Conservation (phyloP, 2,797 vertebrate genomes). For the Cynodonichthys magdalenae region DNA sequence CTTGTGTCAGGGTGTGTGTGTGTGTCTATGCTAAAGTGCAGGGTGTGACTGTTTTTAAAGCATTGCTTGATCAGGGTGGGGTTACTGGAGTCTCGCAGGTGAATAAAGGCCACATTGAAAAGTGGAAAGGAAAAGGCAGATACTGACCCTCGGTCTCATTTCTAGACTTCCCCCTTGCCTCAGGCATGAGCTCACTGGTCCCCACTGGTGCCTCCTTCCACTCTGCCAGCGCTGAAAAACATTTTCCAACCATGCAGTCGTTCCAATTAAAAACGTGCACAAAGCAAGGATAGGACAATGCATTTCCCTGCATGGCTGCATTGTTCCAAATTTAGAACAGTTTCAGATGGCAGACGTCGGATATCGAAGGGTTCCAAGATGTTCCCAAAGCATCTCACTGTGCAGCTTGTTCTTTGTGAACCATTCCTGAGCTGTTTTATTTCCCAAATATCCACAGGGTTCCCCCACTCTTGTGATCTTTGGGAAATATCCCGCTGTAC, state of each 20-base stretch:
- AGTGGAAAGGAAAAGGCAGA: constrained; percentile 48
- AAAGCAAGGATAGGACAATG: constrained; percentile 11
- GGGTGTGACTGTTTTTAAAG: constrained; percentile 79
- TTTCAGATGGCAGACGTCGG: constrained; percentile 33
- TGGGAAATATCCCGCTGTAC: constrained; percentile 42
- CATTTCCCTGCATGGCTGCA: constrained; percentile 17
- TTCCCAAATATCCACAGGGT: constrained; percentile 54
- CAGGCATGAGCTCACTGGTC: constrained; percentile 68
- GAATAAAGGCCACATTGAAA: constrained; percentile 82
- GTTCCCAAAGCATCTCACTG: constrained; percentile 45
- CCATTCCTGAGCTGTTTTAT: constrained; percentile 13
- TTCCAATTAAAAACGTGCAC: constrained; percentile 29
- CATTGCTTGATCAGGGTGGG: constrained; percentile 78
- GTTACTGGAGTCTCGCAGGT: constrained; percentile 60
- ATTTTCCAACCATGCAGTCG: constrained; percentile 33
- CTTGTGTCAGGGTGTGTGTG: constrained; percentile 37
- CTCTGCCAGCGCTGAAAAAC: constrained; percentile 14
- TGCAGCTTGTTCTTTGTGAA: constrained; percentile 30
- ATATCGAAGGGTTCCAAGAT: constrained; percentile 40
- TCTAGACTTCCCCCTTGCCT: constrained; percentile 33
- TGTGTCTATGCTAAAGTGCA: constrained; percentile 37
- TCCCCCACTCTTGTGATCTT: constrained; percentile 22
- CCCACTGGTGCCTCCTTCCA: constrained; percentile 41
- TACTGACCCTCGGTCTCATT: constrained; percentile 25
- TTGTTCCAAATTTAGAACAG: constrained; percentile 51